phyloP scores from a whole-genome alignment of 2,888 invertebrate genomes.

The Cinara cedri region DNA sequence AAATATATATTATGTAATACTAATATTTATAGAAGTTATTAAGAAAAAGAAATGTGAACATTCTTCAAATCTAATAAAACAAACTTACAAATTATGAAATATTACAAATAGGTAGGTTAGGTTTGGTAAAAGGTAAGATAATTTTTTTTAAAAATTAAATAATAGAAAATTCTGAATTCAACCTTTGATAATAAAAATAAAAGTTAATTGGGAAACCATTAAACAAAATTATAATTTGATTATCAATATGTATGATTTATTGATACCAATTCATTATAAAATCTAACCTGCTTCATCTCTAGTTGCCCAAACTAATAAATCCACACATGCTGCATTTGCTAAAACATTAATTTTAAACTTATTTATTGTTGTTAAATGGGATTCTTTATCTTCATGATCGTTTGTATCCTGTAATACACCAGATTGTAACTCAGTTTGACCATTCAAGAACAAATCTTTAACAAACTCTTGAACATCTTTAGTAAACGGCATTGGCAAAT shows the following conservation, averaged over 20 bases:
- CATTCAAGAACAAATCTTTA: conserved; percentile 85
- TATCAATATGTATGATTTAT: background rate
- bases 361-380: conserved; percentile 80
- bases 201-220: no score
- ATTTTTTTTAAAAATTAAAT: no score
- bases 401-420: conserved; percentile 80
- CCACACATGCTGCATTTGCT: conserved; percentile 97
- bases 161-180: background rate
- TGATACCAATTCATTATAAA: conserved; percentile 45
- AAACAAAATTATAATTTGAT: background rate
- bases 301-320: conserved; percentile 96
- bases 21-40: conserved; percentile 33
- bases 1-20: conserved; percentile 40
- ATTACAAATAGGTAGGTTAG: no score
- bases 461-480: conserved; percentile 91
- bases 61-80: background rate
- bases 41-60: background rate
- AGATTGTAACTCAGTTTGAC: conserved; percentile 90
- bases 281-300: conserved; percentile 91
- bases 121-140: no score
- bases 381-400: conserved; percentile 81
- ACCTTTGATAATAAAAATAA: no score
- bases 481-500: conserved; percentile 86
- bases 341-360: conserved; percentile 93
- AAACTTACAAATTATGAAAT: background rate